These are phyloP conservation scores for Lepidurus couesii DNA, from an alignment of 1,140 invertebrate species.

Conservation along the genomic window DNA sequence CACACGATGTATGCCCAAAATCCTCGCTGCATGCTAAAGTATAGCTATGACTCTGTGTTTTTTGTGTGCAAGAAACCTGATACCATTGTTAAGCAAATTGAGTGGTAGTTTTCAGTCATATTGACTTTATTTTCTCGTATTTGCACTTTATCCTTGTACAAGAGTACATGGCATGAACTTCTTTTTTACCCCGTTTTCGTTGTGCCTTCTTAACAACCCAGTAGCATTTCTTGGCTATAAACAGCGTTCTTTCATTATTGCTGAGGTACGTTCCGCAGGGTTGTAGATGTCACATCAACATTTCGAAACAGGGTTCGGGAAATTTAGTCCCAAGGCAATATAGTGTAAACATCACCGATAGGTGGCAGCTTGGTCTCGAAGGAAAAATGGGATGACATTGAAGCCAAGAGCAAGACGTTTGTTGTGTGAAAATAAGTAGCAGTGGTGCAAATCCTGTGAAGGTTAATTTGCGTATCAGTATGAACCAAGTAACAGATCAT, in stretches of 20 bases:
- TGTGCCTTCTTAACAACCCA: neutral
- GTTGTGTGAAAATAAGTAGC: neutral
- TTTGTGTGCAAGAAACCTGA: conserved; percentile 74
- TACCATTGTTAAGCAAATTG: neutral
- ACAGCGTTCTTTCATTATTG: neutral
- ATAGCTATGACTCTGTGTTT: conserved; percentile 82
- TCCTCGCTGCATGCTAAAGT: conserved; percentile 84
- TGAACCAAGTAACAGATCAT: neutral
- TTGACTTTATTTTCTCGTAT: neutral
- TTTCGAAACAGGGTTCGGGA: neutral
- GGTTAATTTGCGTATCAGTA: neutral
- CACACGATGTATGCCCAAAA: conserved; percentile 88
- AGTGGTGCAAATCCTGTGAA: neutral
- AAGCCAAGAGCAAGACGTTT: neutral
- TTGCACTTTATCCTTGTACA: neutral
- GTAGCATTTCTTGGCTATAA: neutral
- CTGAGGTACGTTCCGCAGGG: neutral
- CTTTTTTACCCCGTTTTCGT: neutral
- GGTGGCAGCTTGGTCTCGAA: neutral
- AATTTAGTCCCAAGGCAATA: neutral
- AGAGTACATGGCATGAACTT: neutral
- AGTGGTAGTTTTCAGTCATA: neutral
- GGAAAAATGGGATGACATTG: neutral
- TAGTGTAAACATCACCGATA: neutral
- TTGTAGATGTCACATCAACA: neutral